Evolutionary conservation across 2,113 vertebrate genomes (phyloP).

Genomic region (Cinclus cinclus): DNA sequence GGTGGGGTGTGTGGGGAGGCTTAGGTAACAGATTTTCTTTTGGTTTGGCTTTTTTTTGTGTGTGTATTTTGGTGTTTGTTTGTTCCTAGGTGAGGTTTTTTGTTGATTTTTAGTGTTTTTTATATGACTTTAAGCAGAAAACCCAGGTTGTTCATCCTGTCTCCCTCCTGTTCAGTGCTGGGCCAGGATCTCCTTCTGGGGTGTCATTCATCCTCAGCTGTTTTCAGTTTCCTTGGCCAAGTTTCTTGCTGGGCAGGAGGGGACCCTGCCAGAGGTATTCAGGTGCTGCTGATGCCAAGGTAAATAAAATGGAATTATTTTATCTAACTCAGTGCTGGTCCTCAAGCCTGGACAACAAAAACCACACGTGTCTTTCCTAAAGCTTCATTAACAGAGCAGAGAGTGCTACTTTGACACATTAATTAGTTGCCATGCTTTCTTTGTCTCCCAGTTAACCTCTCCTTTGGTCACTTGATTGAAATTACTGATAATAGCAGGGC

Average conservation of each 20-base stretch:
- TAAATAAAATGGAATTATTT: constrained; percentile 27
- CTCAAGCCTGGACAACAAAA: constrained; percentile 20
- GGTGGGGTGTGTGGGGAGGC: rapidly evolving
- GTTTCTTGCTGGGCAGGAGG: not conserved
- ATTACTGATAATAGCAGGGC: constrained; percentile 71
- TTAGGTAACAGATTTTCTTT: not conserved
- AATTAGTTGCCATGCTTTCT: constrained; percentile 73
- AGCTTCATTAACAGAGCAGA: constrained; percentile 70
- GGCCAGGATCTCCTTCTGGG: constrained; percentile 26
- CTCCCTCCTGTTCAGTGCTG: constrained; percentile 13
- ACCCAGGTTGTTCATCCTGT: not conserved
- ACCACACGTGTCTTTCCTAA: constrained; percentile 55
- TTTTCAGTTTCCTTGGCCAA: not conserved
- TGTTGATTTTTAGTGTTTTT: not conserved
- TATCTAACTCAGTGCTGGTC: not conserved
- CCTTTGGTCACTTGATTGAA: constrained; percentile 72
- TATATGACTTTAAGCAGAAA: constrained; percentile 29
- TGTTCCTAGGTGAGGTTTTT: no score
- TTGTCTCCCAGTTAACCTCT: constrained; percentile 71
- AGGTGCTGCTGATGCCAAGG: constrained; percentile 40
- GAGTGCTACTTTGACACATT: constrained; percentile 74
- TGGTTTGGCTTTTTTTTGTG: not conserved
- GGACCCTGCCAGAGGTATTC: not conserved
- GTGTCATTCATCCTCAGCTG: not conserved
- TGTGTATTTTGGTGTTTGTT: not conserved